These are phyloP conservation scores for Drosophila macrospina DNA, from an alignment of 2,888 invertebrate genomes.

Conservation along the genomic window DNA sequence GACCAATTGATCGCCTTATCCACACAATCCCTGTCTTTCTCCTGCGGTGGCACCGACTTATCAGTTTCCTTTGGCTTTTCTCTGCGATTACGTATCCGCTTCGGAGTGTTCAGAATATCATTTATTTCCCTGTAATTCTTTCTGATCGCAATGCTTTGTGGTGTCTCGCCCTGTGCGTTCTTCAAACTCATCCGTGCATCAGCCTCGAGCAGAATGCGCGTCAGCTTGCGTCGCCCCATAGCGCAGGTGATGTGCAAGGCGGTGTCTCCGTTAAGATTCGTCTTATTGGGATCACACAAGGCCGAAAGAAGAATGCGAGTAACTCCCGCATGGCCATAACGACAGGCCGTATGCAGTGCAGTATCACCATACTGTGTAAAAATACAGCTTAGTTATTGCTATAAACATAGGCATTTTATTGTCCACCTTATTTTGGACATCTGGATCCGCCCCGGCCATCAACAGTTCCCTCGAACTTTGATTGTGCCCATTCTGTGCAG, in stretches of 20 bases:
- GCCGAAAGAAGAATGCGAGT: slow-evolving; percentile 97
- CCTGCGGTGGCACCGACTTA: slow-evolving; percentile 28
- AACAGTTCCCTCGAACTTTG: slow-evolving; percentile 95
- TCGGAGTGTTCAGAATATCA: slow-evolving; percentile 89
- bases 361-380: slow-evolving; percentile 95
- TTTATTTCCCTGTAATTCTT: slow-evolving; percentile 95
- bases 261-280: slow-evolving; percentile 98
- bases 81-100: slow-evolving; percentile 68
- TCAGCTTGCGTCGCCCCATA: slow-evolving; percentile 96
- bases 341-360: slow-evolving; percentile 96
- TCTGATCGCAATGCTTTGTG: slow-evolving; percentile 94
- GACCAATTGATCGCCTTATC: slow-evolving; percentile 89
- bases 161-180: slow-evolving; percentile 90
- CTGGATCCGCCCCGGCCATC: slow-evolving; percentile 94
- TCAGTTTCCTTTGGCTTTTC: slow-evolving; percentile 67
- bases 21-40: slow-evolving; percentile 83
- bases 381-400: not conserved
- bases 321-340: slow-evolving; percentile 98
- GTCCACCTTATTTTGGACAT: slow-evolving; percentile 94
- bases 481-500: slow-evolving; percentile 98
- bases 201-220: slow-evolving; percentile 94
- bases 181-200: slow-evolving; percentile 90
- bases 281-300: slow-evolving; percentile 92
- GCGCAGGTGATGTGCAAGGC: slow-evolving; percentile 97
- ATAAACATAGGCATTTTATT: not conserved